Evolutionary conservation across 2,113 vertebrate species (phyloP).

Genomic region (Pachyramphus minor): DNA sequence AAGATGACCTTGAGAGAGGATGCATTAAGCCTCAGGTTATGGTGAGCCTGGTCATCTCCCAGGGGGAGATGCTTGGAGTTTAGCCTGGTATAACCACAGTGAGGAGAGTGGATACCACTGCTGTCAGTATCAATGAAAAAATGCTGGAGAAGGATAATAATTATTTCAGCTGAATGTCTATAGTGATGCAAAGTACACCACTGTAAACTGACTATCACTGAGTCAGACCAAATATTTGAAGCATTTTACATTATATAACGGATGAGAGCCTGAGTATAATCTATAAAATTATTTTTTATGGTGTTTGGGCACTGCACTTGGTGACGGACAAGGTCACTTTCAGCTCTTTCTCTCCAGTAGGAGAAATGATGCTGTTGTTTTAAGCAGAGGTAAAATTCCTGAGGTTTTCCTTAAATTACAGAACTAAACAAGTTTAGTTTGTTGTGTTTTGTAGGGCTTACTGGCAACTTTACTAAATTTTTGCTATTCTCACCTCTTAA

Average conservation of each 20-base stretch:
- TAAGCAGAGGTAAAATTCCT: not conserved
- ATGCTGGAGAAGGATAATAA: not conserved
- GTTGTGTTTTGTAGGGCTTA: not conserved
- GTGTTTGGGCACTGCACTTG: not conserved
- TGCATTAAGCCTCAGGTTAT: accelerated
- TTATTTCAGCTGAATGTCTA: not conserved
- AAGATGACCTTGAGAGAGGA: not conserved
- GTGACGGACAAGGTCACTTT: not conserved
- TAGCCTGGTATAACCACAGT: not conserved
- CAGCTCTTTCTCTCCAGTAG: not conserved
- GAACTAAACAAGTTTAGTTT: not conserved
- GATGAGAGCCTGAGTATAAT: not conserved
- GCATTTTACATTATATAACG: not conserved
- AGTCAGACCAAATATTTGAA: not conserved
- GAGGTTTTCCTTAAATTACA: not conserved
- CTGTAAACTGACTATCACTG: not conserved
- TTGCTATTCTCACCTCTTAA: not conserved
- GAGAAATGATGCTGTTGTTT: not conserved
- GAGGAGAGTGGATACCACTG: not conserved
- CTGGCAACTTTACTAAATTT: not conserved
- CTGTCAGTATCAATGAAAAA: not conserved
- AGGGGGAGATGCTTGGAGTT: not conserved
- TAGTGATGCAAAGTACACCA: not conserved
- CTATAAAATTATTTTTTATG: not conserved
- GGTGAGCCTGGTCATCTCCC: not conserved